phyloP scores from a whole-genome alignment of 2,797 vertebrate species.

The Crenuchus spilurus region DNA sequence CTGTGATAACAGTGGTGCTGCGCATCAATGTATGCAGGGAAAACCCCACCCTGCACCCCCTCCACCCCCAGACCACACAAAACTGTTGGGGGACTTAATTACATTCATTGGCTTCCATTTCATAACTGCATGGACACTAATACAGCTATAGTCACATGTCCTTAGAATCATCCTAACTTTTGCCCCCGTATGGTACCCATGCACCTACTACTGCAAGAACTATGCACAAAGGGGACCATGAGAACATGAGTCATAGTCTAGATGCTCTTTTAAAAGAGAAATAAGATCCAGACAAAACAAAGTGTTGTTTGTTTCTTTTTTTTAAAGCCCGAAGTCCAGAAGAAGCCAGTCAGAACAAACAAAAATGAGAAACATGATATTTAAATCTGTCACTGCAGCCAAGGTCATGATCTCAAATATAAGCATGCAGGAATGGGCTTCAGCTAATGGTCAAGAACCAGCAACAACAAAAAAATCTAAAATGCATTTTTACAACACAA shows the following conservation, averaged over 20 bases:
- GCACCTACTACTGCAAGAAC: background rate
- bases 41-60: too few species aligned
- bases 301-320: background rate
- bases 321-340: background rate
- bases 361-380: constrained; percentile 3
- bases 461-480: too few species aligned
- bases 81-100: too few species aligned
- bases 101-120: too few species aligned
- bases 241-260: background rate
- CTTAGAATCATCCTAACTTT: background rate
- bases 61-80: too few species aligned
- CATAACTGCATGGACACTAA: too few species aligned
- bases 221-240: too few species aligned
- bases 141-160: background rate
- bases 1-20: too few species aligned
- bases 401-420: background rate
- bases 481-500: too few species aligned
- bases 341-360: background rate
- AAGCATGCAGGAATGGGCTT: background rate
- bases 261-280: background rate
- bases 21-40: too few species aligned
- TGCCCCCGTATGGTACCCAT: too few species aligned
- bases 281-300: background rate
- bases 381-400: background rate
- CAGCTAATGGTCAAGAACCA: background rate